phyloP scores from a whole-genome alignment of 2,888 invertebrate species.

The Lucinisca nassula region DNA sequence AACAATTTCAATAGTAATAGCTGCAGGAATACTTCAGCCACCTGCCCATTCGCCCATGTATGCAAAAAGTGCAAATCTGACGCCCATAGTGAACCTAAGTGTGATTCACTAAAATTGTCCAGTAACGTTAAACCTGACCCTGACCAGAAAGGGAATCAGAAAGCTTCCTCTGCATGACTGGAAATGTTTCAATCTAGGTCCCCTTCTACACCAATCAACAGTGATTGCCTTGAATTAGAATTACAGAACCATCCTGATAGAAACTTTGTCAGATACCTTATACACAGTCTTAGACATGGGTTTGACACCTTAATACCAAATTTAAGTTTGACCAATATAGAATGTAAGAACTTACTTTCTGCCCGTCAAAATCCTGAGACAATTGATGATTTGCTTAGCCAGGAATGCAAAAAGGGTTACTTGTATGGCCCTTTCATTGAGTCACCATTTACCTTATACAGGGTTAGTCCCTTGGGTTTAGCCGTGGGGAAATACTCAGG shows the following conservation, averaged over 20 bases:
- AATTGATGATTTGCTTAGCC: slow-evolving; percentile 44
- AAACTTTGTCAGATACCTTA: background rate
- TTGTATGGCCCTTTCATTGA: slow-evolving; percentile 48
- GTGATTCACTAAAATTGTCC: background rate
- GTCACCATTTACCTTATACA: slow-evolving; percentile 42
- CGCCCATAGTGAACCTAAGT: background rate
- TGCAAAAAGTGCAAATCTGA: background rate
- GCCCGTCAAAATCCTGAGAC: slow-evolving; percentile 28
- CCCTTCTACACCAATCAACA: background rate
- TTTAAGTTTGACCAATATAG: background rate
- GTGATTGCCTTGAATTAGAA: background rate
- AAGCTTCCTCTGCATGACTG: background rate
- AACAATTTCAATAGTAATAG: background rate
- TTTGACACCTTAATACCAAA: background rate
- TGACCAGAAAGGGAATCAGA: background rate
- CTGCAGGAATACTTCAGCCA: too few species aligned
- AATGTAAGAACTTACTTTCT: slow-evolving; percentile 46
- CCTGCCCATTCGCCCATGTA: background rate
- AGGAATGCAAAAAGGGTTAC: slow-evolving; percentile 60
- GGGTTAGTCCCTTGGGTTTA: slow-evolving; percentile 60
- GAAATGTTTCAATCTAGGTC: background rate
- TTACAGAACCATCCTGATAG: background rate
- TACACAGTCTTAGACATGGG: background rate
- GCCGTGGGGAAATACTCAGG: slow-evolving; percentile 61
- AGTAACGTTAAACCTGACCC: background rate